phyloP scores from a whole-genome alignment of 2,797 vertebrate genomes.

The Choloepus didactylus region DNA sequence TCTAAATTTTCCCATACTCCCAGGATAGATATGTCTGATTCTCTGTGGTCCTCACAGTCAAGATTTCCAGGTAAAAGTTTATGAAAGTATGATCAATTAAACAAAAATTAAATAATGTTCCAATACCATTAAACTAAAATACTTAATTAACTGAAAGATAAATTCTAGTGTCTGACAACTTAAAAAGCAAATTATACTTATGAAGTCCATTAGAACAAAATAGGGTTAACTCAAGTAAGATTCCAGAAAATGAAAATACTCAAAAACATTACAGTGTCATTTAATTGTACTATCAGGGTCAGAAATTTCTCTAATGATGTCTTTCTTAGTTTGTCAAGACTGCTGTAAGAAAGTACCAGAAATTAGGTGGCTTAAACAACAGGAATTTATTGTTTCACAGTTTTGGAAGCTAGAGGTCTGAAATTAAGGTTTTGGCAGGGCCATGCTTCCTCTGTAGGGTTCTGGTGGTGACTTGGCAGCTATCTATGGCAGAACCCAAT shows the following conservation, averaged over 20 bases:
- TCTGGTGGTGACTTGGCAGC: no score
- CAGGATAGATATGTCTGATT: not conserved
- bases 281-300: not conserved
- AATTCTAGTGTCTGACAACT: not conserved
- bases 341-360: no score
- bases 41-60: not conserved
- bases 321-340: no score
- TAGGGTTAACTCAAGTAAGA: not conserved
- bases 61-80: constrained; percentile 21
- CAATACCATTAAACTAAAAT: not conserved
- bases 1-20: not conserved
- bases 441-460: no score
- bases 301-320: not conserved
- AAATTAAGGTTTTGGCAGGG: no score
- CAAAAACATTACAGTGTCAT: not conserved
- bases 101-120: not conserved
- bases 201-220: not conserved
- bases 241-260: not conserved
- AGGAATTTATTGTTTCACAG: no score
- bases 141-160: not conserved
- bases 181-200: not conserved
- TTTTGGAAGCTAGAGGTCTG: no score
- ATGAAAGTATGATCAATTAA: not conserved
- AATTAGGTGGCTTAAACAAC: no score
- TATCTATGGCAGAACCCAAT: no score